phyloP scores from a whole-genome alignment of 2,797 vertebrate species.

The Ibycter americanus region DNA sequence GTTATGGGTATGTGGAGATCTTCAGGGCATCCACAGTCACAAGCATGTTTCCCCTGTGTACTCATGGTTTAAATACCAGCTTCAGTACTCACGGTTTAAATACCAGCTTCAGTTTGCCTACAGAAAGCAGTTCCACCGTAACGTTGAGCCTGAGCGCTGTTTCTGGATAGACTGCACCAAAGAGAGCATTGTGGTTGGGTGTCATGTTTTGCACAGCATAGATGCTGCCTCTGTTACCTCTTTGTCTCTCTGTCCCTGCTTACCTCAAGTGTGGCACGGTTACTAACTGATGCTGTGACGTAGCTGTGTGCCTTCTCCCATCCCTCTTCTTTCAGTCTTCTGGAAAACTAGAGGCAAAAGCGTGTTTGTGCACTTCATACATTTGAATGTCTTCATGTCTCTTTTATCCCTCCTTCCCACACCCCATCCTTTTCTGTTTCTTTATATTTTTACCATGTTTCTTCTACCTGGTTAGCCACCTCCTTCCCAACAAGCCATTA shows the following conservation, averaged over 20 bases:
- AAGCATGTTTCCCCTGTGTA: neutral
- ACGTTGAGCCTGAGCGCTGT: fast-evolving
- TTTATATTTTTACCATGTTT: neutral
- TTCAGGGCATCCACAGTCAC: neutral
- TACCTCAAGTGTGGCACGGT: neutral
- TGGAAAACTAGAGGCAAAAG: neutral
- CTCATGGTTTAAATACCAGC: neutral
- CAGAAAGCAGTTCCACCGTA: neutral
- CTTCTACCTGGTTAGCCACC: neutral
- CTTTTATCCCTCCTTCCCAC: neutral
- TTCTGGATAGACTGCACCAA: neutral
- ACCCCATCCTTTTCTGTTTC: neutral
- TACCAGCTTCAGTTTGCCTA: neutral
- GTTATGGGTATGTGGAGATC: neutral
- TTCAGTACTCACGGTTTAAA: too few relatives aligned
- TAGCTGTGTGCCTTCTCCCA: neutral
- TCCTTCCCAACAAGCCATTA: neutral
- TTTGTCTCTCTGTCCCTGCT: neutral
- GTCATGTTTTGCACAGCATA: neutral
- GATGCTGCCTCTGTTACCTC: neutral
- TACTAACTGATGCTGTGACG: neutral
- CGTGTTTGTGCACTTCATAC: fast-evolving
- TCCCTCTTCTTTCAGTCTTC: neutral
- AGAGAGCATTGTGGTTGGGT: too few relatives aligned
- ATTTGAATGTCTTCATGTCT: neutral